Base-by-base conservation (phyloP, 2,113 vertebrate species). In the Megaceryle maxima region DNA sequence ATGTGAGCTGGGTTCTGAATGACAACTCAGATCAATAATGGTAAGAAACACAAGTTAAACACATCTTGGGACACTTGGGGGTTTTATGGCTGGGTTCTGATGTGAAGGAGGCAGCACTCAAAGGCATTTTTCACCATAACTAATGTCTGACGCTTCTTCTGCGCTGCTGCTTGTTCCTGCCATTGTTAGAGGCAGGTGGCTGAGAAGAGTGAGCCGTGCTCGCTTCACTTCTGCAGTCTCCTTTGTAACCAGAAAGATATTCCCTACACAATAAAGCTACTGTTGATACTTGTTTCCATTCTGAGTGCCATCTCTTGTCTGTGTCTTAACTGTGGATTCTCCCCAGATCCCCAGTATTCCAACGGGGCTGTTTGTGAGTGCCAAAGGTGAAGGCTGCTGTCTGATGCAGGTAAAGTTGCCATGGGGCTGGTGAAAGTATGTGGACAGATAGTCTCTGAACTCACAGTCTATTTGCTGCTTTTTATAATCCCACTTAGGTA, bases 331-430 rank as follows among this genome's bases (percentile, higher is more conserved):
- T 97, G 64, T 95, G 94, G 31, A 25, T 79, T 43, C 21, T 97
- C 92, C 89, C 55, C 97, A 99, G 99, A 99, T 99, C 79, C 99
- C 99, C 90, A 99, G 98, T 90, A 99, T 99, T 89, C 99, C 99
- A 56, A 99, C 99, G 3, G 99, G 99, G 62, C 98, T 99, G 94
- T 99, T 99, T 83, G 99, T 99, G 96, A 99, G 99, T 3, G 99
- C 99, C 94, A 99, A 98, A 96, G 99, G 99, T 24, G 99, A 99
- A 94, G 99, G 99, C 95, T 99, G 99, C 97, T 99, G 99, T 80
- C 98, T 99, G 92, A 98, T 99, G 98, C 99, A 99, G 99, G 99
- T 99, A 98, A 96, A 92, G 29, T 22, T 73, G 14, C 35, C 25
- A 0, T 3, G 1, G 64, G 67, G 43, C 79, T 92, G 68, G 14